phyloP scores from a whole-genome alignment of 1,140 invertebrate species.

The Zaprionus taronus region DNA sequence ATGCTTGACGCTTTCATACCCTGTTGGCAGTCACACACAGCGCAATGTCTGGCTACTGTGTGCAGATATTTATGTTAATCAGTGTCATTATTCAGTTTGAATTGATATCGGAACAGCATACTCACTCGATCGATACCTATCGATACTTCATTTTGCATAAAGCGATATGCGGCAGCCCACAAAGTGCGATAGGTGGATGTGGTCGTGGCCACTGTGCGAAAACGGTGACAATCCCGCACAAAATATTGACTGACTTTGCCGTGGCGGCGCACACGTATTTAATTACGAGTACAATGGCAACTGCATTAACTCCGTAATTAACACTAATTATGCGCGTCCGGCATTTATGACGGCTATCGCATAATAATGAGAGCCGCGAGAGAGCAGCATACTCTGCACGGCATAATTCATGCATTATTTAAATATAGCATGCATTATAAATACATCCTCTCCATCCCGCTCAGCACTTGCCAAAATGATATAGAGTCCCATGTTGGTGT shows the following conservation, averaged over 20 bases:
- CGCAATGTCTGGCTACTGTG: background rate
- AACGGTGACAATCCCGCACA: background rate
- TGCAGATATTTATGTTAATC: constrained; percentile 6
- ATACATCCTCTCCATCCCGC: background rate
- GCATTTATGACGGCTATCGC: constrained; percentile 59
- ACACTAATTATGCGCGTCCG: constrained; percentile 70
- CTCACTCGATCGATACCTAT: background rate
- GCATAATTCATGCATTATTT: constrained; percentile 71
- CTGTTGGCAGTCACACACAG: background rate
- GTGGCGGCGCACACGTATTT: constrained; percentile 30
- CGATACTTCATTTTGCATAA: background rate
- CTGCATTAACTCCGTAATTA: constrained; percentile 78
- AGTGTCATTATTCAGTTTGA: background rate
- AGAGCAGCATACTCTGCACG: constrained; percentile 6
- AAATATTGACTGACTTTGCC: constrained; percentile 6
- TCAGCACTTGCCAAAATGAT: background rate
- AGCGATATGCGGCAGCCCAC: background rate
- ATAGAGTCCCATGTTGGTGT: background rate
- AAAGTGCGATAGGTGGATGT: background rate
- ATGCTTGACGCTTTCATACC: background rate
- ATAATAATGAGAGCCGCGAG: constrained; percentile 20
- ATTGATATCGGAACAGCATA: background rate
- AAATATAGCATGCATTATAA: constrained; percentile 66
- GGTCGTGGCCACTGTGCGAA: background rate
- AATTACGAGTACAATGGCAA: constrained; percentile 62